Evolutionary conservation across 1,140 invertebrate genomes (phyloP).

Genomic region (Zeugodacus cucurbitae): DNA sequence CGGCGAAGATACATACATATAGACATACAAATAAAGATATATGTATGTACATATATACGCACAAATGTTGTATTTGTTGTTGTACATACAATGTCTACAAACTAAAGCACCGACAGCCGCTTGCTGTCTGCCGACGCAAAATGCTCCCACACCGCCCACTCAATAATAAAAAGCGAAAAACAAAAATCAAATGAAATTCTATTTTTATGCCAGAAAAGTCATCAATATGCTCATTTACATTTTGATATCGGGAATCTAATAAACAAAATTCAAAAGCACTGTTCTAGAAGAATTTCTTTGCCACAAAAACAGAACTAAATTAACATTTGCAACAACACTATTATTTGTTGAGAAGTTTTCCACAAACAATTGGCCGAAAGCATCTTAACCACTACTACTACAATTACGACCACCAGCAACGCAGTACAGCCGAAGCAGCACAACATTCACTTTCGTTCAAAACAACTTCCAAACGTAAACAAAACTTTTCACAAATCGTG

Average conservation of each 20-base stretch:
- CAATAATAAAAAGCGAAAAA: neutral
- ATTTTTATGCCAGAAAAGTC: constrained; percentile 32
- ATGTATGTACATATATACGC: neutral
- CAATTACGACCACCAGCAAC: neutral
- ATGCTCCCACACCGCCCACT: constrained; percentile 7
- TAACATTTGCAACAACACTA: neutral
- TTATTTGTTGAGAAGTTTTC: neutral
- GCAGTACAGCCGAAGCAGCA: neutral
- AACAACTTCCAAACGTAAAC: neutral
- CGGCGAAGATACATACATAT: neutral
- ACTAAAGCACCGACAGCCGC: neutral
- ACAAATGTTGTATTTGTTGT: neutral
- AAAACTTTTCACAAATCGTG: neutral
- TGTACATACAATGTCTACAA: neutral
- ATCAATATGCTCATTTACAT: neutral
- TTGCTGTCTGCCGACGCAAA: neutral
- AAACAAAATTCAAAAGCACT: constrained; percentile 34
- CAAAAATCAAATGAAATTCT: neutral
- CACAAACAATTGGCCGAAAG: neutral
- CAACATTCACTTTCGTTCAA: neutral
- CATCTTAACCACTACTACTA: neutral
- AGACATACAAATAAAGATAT: neutral
- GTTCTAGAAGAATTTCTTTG: constrained; percentile 26
- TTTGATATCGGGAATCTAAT: constrained; percentile 7
- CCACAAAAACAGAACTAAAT: neutral